These are phyloP conservation scores for Vanessa cardui DNA, from an alignment of 2,888 invertebrate species.

Conservation along the genomic window DNA sequence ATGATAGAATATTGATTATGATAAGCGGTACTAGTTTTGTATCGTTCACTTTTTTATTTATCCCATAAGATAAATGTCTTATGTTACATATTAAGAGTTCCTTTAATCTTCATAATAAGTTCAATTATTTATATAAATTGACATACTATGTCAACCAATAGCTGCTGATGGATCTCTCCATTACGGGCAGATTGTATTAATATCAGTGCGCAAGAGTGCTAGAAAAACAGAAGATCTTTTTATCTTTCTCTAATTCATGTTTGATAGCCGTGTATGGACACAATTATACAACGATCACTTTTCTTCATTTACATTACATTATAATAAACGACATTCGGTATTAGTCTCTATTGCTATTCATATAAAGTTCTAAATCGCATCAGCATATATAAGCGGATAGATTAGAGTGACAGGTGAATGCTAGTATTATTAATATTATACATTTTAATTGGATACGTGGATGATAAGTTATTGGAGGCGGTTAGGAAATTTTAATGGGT, in stretches of 20 bases:
- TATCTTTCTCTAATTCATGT: constrained; percentile 21
- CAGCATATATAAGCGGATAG: constrained; percentile 38
- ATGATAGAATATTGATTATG: background rate
- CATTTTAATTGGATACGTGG: constrained; percentile 68
- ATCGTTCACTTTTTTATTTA: no score
- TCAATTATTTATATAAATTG: background rate
- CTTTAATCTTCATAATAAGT: background rate
- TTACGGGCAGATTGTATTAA: background rate
- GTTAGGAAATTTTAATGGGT: constrained; percentile 51
- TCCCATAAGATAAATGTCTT: no score
- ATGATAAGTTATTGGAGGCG: constrained; percentile 46
- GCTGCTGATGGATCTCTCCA: constrained; percentile 1
- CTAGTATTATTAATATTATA: constrained; percentile 58
- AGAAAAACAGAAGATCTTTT: constrained; percentile 13
- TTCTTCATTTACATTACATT: constrained; percentile 48
- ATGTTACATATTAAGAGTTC: background rate
- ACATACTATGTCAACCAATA: constrained; percentile 1
- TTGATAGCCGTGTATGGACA: constrained; percentile 33
- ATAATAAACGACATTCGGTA: constrained; percentile 41
- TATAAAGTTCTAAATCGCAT: constrained; percentile 44
- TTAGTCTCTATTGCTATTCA: constrained; percentile 40
- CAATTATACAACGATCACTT: constrained; percentile 36
- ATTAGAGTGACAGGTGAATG: constrained; percentile 69
- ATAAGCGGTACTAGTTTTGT: no score
- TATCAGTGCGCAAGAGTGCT: constrained; percentile 4